Evolutionary conservation across 37 sponge, comb jelly and placozoan species (phyloP).

Genomic region (Spongilla lacustris): DNA sequence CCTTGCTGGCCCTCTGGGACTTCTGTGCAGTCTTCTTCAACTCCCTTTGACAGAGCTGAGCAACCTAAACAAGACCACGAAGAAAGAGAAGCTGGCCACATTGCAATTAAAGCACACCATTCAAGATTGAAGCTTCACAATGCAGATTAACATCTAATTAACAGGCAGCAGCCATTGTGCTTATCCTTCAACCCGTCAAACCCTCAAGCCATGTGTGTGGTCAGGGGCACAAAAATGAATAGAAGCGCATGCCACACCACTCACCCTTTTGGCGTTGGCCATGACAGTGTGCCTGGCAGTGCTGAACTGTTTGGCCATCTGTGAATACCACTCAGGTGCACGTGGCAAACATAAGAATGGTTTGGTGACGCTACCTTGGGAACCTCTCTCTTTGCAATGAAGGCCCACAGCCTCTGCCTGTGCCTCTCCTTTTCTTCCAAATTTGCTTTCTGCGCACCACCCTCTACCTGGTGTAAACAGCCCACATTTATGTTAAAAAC

Average conservation of each 20-base stretch:
- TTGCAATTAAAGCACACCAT: neutral
- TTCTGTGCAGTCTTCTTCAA: constrained; percentile 48
- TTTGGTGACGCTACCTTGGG: constrained; percentile 44
- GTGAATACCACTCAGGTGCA: neutral
- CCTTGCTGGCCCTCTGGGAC: constrained; percentile 76
- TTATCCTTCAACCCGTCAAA: neutral
- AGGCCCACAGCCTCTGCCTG: constrained; percentile 65
- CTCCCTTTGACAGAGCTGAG: constrained; percentile 88
- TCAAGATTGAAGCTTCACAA: neutral
- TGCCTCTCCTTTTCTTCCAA: constrained; percentile 36
- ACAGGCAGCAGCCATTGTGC: neutral
- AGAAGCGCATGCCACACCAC: neutral
- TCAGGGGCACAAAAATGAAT: neutral
- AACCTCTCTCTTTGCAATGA: constrained; percentile 83
- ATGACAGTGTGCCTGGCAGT: constrained; percentile 43
- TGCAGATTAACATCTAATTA: neutral
- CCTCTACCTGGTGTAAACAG: neutral
- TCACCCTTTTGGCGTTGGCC: constrained; percentile 65
- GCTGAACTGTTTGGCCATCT: constrained; percentile 68
- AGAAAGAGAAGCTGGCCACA: neutral
- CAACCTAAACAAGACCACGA: constrained; percentile 42
- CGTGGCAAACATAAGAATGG: neutral
- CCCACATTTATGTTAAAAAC: neutral
- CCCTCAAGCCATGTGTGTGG: neutral
- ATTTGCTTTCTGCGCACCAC: neutral